Percentiles rank a stretch among this genome's conserved stretches.
Conservation (phyloP, 2,888 invertebrate genomes). For the Drosophila paramelanica region DNA sequence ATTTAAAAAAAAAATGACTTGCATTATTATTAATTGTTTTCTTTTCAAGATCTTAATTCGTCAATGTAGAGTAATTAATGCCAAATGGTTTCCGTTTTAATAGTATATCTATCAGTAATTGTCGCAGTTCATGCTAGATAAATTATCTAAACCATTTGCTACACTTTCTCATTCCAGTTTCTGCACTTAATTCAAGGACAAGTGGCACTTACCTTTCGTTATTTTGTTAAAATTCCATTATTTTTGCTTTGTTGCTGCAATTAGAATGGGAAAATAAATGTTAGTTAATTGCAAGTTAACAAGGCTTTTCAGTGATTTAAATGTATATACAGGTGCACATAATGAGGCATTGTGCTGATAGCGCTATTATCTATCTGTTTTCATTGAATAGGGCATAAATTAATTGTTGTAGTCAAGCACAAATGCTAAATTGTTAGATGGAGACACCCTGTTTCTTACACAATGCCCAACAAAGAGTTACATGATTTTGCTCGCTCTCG, state of each 20-base stretch:
- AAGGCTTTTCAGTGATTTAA: constrained; percentile 11
- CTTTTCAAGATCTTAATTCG: too few relatives aligned
- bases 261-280: constrained; percentile 42
- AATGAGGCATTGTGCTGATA: constrained; percentile 30
- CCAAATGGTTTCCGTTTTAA: too few relatives aligned
- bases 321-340: constrained; percentile 10
- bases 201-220: constrained; percentile 59
- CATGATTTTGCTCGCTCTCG: constrained; percentile 26
- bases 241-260: constrained; percentile 67
- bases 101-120: too few relatives aligned
- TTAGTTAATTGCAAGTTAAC: constrained; percentile 41
- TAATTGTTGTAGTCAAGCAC: constrained; percentile 13
- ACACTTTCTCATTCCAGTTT: background rate
- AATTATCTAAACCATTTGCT: too few relatives aligned
- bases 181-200: background rate
- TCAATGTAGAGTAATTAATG: too few relatives aligned
- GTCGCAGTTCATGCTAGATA: too few relatives aligned
- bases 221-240: constrained; percentile 72
- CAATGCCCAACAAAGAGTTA: constrained; percentile 58
- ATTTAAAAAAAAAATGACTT: background rate
- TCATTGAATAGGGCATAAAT: constrained; percentile 36
- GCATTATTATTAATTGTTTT: background rate
- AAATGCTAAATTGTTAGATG: constrained; percentile 9
- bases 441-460: constrained; percentile 60
- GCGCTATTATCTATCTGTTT: constrained; percentile 34